Evolutionary conservation across 2,797 vertebrate species (phyloP).

Genomic region (Botia almorhae): DNA sequence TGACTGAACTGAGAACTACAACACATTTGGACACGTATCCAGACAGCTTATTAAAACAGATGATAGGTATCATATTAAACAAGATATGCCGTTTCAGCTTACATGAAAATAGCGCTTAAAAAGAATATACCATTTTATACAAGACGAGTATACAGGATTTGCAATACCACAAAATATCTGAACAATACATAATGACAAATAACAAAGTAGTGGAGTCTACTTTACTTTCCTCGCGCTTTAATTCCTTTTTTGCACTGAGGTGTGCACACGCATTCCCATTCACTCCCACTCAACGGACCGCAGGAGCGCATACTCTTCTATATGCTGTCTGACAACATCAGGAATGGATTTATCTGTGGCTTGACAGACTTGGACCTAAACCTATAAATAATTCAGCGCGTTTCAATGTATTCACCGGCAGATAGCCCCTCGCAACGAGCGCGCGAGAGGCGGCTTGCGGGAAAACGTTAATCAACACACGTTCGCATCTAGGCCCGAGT

Average conservation of each 20-base stretch:
- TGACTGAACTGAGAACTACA: no score
- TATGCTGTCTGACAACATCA: conserved; percentile 68
- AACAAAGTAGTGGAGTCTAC: no score
- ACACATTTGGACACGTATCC: no score
- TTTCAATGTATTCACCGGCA: conserved; percentile 62
- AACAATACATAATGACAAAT: no score
- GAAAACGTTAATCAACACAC: conserved; percentile 62
- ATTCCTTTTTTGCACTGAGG: background rate
- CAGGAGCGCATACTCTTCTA: conserved; percentile 42
- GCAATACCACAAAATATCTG: no score
- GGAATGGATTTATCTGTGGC: conserved; percentile 68
- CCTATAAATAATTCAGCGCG: conserved; percentile 75
- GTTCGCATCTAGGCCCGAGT: conserved; percentile 47
- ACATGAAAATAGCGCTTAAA: no score
- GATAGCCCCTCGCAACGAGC: conserved; percentile 64
- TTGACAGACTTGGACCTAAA: conserved; percentile 69
- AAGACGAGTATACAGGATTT: no score
- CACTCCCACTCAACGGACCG: background rate
- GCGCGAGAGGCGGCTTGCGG: conserved; percentile 46
- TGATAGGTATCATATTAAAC: no score
- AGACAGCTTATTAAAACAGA: no score
- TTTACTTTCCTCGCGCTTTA: conserved; percentile 12
- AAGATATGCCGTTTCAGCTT: no score
- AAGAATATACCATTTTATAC: no score
- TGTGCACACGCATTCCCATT: conserved; percentile 24